Percentiles rank a stretch among this genome's conserved stretches.
Evolutionary conservation across 2,797 vertebrate species (phyloP).

Genomic region (Pseudopleuronectes americanus): DNA sequence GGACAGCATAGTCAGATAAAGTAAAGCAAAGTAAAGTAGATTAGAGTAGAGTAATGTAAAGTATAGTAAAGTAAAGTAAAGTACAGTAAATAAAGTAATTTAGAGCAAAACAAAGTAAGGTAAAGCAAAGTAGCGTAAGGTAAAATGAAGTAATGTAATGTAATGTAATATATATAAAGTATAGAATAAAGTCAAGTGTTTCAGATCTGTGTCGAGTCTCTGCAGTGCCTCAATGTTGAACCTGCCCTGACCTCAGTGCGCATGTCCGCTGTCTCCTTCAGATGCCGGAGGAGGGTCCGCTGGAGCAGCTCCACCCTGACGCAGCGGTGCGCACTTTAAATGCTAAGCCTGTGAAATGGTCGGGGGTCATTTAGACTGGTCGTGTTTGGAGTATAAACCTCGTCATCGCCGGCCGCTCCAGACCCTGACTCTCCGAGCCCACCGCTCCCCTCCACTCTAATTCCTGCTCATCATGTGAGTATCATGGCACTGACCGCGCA

Average conservation of each 20-base stretch:
- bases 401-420: conserved; percentile 72
- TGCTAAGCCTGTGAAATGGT: conserved; percentile 58
- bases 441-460: conserved; percentile 33
- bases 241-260: conserved; percentile 40
- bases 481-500: neutral
- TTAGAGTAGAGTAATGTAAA: too few species aligned
- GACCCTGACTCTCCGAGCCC: conserved; percentile 67
- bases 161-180: too few species aligned
- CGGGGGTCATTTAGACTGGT: conserved; percentile 83
- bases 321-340: conserved; percentile 78
- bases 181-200: too few species aligned
- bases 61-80: too few species aligned
- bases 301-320: conserved; percentile 69
- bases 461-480: conserved; percentile 77
- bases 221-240: too few species aligned
- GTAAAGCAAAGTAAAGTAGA: too few species aligned
- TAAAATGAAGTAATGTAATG: too few species aligned
- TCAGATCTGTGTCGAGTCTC: too few species aligned
- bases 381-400: conserved; percentile 79
- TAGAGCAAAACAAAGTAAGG: too few species aligned
- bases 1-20: too few species aligned
- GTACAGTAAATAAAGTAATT: too few species aligned
- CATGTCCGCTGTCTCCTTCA: conserved; percentile 61
- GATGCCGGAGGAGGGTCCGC: conserved; percentile 61
- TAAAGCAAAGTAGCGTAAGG: too few species aligned